These are phyloP conservation scores for Amiota communis DNA, from an alignment of 2,888 invertebrate genomes.

Conservation along the genomic window DNA sequence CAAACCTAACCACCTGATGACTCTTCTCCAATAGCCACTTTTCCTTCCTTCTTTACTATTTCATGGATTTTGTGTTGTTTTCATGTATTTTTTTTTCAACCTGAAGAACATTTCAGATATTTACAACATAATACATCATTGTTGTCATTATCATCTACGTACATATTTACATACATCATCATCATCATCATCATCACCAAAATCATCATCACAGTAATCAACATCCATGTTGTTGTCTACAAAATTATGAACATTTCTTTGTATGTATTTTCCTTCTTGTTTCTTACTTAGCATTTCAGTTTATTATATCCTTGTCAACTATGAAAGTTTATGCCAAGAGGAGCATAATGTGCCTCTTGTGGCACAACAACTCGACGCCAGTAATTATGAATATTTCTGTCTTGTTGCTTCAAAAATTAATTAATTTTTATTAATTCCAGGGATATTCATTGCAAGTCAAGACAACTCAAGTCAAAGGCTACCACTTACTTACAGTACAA, in stretches of 20 bases:
- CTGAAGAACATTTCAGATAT: slow-evolving; percentile 56
- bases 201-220: slow-evolving; percentile 7
- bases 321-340: background rate
- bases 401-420: slow-evolving; percentile 56
- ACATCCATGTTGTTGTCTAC: slow-evolving; percentile 6
- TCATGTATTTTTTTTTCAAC: background rate
- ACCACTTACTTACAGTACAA: background rate
- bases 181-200: slow-evolving; percentile 3
- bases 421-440: slow-evolving; percentile 63
- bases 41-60: background rate
- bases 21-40: background rate
- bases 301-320: background rate
- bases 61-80: too few species aligned
- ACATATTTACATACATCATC: background rate
- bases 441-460: slow-evolving; percentile 34
- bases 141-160: background rate
- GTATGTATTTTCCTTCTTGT: too few species aligned
- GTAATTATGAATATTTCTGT: slow-evolving; percentile 60
- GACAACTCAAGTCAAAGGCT: background rate
- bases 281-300: too few species aligned
- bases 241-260: slow-evolving; percentile 15
- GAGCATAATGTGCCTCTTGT: too few species aligned
- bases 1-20: background rate
- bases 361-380: slow-evolving; percentile 26
- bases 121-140: slow-evolving; percentile 65